A percentile compares a stretch with the other conserved stretches of the same genome.
phyloP scores from a whole-genome alignment of 2,888 invertebrate species.

The Noctua fimbriata region DNA sequence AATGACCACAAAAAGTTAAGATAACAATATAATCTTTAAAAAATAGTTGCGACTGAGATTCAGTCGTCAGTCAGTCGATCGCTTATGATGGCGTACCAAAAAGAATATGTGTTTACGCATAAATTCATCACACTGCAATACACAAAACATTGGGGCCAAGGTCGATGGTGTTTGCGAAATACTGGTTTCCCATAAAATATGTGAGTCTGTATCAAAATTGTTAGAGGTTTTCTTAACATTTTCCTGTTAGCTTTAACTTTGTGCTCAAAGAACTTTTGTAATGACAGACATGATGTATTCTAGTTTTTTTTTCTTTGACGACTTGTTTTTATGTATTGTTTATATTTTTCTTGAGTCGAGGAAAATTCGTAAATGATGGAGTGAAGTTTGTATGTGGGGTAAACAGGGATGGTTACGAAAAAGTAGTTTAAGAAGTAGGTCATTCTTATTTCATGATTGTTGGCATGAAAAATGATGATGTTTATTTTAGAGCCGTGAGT shows the following conservation, averaged over 20 bases:
- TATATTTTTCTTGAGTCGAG: conserved; percentile 31
- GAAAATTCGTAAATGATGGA: conserved; percentile 36
- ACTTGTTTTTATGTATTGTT: conserved; percentile 54
- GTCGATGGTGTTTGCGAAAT: conserved; percentile 43
- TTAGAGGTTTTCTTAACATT: conserved; percentile 46
- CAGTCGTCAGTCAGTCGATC: neutral
- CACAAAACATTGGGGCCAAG: conserved; percentile 46
- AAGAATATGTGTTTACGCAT: conserved; percentile 9
- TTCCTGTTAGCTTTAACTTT: conserved; percentile 62
- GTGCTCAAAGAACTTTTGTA: conserved; percentile 46
- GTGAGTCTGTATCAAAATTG: conserved; percentile 38
- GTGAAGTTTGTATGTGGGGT: conserved; percentile 10
- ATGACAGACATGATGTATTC: conserved; percentile 51
- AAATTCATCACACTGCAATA: conserved; percentile 15
- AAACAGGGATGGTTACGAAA: conserved; percentile 7
- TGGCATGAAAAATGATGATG: neutral
- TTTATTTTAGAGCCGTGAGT: neutral
- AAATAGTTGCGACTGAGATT: neutral
- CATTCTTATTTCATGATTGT: neutral
- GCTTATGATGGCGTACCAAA: neutral
- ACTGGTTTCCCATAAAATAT: conserved; percentile 46
- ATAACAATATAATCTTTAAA: neutral
- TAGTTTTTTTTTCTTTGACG: conserved; percentile 46
- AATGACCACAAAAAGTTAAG: too few species aligned
- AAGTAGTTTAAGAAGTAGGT: conserved; percentile 1